These are phyloP conservation scores for Hirtodrosophila confusa DNA, from an alignment of 2,888 invertebrate species.

Conservation along the genomic window DNA sequence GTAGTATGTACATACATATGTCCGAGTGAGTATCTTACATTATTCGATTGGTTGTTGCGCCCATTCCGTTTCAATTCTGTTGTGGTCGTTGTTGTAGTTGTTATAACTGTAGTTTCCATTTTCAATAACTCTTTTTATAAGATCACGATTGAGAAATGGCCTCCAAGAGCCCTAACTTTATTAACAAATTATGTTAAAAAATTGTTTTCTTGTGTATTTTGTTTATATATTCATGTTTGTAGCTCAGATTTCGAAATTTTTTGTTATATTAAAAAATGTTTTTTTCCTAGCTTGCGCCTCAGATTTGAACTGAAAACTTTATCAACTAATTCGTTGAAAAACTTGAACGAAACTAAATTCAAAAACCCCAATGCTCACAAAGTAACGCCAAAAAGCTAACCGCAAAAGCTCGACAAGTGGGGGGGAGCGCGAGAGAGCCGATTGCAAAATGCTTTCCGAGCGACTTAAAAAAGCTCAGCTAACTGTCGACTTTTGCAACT, in stretches of 20 bases:
- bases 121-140: constrained; percentile 27
- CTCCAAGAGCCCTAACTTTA: neutral
- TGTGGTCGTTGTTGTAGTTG: constrained; percentile 67
- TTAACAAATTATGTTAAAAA: neutral
- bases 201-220: neutral
- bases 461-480: constrained; percentile 26
- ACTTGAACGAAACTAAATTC: constrained; percentile 50
- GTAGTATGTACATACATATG: too few species aligned
- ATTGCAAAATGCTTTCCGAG: constrained; percentile 28
- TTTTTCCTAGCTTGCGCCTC: too few species aligned
- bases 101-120: constrained; percentile 74
- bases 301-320: constrained; percentile 11
- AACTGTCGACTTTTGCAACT: constrained; percentile 28
- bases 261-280: constrained; percentile 16
- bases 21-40: constrained; percentile 57
- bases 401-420: constrained; percentile 21
- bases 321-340: constrained; percentile 47
- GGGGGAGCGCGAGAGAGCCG: constrained; percentile 3
- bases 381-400: constrained; percentile 15
- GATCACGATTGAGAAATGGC: constrained; percentile 27
- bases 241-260: constrained; percentile 26
- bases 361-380: constrained; percentile 13
- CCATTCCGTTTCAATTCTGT: constrained; percentile 51
- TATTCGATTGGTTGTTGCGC: constrained; percentile 51
- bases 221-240: constrained; percentile 1